These are phyloP conservation scores for Tragelaphus scriptus DNA, from an alignment of 2,113 vertebrate species.

Conservation along the genomic window DNA sequence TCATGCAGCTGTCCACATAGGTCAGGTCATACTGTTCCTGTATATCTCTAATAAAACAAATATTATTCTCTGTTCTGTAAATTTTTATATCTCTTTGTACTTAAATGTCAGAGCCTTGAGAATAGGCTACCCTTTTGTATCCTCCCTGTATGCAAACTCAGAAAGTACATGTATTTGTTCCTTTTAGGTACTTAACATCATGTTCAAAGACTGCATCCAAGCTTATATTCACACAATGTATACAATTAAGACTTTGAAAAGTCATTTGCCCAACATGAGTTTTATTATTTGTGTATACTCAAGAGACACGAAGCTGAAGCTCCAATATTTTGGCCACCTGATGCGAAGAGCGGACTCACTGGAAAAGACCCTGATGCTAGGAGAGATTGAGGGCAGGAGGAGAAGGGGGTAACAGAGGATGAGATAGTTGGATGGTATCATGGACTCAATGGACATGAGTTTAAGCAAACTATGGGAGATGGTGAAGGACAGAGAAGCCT, in stretches of 20 bases:
- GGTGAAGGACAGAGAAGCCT: background rate
- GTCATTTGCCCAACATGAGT: background rate
- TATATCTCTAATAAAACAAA: background rate
- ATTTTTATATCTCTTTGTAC: background rate
- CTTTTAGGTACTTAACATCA: background rate
- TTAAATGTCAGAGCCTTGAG: background rate
- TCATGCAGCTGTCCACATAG: background rate
- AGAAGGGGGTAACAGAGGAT: background rate
- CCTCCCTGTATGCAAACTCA: background rate
- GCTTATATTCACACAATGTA: background rate
- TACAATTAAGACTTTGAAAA: background rate
- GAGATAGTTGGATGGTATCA: background rate
- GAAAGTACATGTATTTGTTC: background rate
- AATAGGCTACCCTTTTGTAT: background rate
- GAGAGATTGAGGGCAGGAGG: background rate
- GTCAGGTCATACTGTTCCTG: background rate
- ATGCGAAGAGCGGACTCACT: rapidly evolving
- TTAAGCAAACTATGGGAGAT: background rate
- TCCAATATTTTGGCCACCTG: background rate
- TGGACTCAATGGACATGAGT: background rate
- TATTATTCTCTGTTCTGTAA: background rate
- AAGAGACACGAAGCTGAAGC: background rate
- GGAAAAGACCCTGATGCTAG: background rate
- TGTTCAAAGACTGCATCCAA: background rate
- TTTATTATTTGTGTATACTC: background rate